Conservation (phyloP, 92 coral and sea anemone genomes). For the Bergia sp. region DNA sequence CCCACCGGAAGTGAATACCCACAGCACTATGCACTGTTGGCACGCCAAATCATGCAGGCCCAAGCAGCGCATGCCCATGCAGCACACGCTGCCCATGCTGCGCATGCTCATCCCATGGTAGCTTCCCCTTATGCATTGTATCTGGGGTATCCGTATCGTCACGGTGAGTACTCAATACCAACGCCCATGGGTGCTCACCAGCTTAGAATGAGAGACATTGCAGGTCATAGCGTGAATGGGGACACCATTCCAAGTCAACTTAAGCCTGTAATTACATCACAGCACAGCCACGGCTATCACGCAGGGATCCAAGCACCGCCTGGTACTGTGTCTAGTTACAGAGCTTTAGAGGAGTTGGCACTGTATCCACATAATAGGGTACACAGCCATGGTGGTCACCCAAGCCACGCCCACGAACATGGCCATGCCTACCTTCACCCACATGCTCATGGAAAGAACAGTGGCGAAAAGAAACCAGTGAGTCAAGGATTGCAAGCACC, state of each 20-base stretch:
- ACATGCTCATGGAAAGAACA: slow-evolving; percentile 1
- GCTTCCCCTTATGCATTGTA: slow-evolving; percentile 54
- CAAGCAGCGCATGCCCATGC: slow-evolving; percentile 63
- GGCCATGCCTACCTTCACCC: slow-evolving; percentile 48
- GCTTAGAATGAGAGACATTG: slow-evolving; percentile 61
- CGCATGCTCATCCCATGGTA: slow-evolving; percentile 38
- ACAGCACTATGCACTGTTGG: slow-evolving; percentile 62
- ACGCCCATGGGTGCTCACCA: slow-evolving; percentile 66
- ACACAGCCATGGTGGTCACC: slow-evolving; percentile 33
- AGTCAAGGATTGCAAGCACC: slow-evolving; percentile 41
- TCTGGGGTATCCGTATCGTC: slow-evolving; percentile 59
- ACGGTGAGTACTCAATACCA: slow-evolving; percentile 64
- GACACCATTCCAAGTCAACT: slow-evolving; percentile 73
- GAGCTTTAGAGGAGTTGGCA: slow-evolving; percentile 56
- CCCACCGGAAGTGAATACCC: slow-evolving; percentile 67
- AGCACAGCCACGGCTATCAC: slow-evolving; percentile 50
- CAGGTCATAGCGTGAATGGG: slow-evolving; percentile 72
- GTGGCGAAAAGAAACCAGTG: slow-evolving; percentile 47
- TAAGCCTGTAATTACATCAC: slow-evolving; percentile 56
- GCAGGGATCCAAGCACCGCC: slow-evolving; percentile 47
- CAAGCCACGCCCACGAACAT: slow-evolving; percentile 36
- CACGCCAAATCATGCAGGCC: slow-evolving; percentile 50
- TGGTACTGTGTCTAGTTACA: slow-evolving; percentile 47
- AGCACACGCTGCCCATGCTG: slow-evolving; percentile 42
- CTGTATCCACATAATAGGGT: slow-evolving; percentile 37